Evolutionary conservation across 64 coral and sea anemone species (phyloP).

Genomic region (Montipora efflorescens): DNA sequence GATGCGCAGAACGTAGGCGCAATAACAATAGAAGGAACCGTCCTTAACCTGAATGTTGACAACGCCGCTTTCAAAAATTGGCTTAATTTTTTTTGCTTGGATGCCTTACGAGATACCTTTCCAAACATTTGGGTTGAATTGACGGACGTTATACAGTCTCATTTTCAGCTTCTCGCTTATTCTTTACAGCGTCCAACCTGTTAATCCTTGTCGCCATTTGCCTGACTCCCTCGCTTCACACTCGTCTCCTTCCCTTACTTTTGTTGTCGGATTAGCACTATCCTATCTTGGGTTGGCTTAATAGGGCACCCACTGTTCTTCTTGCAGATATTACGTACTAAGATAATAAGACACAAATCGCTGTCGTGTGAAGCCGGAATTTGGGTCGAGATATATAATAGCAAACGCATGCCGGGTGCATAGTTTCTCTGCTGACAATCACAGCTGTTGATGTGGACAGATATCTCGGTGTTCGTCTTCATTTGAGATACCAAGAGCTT

Average conservation of each 20-base stretch:
- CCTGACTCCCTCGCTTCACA: conserved; percentile 6
- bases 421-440: conserved; percentile 26
- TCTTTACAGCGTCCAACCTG: conserved; percentile 3
- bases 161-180: background rate
- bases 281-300: conserved; percentile 26
- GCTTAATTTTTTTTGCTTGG: no score
- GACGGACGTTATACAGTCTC: no score
- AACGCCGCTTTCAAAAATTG: no score
- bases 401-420: conserved; percentile 4
- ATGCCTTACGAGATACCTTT: no score
- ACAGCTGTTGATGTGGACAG: conserved; percentile 33
- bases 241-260: background rate
- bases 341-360: background rate
- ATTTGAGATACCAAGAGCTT: conserved; percentile 29
- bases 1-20: no score
- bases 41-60: no score
- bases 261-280: conserved; percentile 36
- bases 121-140: no score
- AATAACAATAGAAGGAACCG: no score
- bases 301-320: background rate
- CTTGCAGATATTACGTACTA: conserved; percentile 1
- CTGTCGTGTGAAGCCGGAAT: conserved; percentile 9
- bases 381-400: background rate
- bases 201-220: conserved; percentile 6
- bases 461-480: conserved; percentile 12